These are phyloP conservation scores for Folsomia manolachei DNA, from an alignment of 2,888 invertebrate genomes.

Conservation along the genomic window DNA sequence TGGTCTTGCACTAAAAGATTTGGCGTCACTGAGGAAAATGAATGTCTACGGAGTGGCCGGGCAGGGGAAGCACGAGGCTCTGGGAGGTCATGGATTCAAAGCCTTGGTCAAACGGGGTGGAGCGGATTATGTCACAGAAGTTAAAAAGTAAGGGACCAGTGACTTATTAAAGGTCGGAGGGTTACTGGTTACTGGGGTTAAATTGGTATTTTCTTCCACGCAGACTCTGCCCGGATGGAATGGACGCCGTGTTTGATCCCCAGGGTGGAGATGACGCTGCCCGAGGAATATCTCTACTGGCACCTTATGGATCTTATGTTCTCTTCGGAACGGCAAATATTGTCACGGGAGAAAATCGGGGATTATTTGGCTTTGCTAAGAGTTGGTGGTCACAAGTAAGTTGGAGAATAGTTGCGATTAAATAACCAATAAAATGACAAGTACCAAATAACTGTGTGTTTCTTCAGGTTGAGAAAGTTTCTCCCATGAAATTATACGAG, in stretches of 20 bases:
- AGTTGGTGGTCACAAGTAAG: constrained; percentile 1
- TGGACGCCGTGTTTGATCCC: constrained; percentile 83
- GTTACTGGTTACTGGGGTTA: not conserved
- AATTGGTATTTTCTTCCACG: constrained; percentile 37
- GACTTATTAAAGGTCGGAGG: not conserved
- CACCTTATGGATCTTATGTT: constrained; percentile 84
- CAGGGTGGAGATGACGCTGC: constrained; percentile 85
- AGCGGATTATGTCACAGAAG: constrained; percentile 79
- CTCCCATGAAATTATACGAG: constrained; percentile 81
- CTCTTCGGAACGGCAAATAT: constrained; percentile 84
- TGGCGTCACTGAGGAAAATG: constrained; percentile 61
- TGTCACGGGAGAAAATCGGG: constrained; percentile 86
- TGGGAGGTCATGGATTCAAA: constrained; percentile 68
- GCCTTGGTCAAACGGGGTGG: constrained; percentile 76
- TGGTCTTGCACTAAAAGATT: constrained; percentile 55
- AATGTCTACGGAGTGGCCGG: constrained; percentile 82
- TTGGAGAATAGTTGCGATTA: too few relatives aligned
- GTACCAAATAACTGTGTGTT: not conserved
- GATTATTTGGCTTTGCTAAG: constrained; percentile 78
- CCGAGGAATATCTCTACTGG: constrained; percentile 75
- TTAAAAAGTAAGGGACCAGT: constrained; percentile 68
- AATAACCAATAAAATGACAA: too few relatives aligned
- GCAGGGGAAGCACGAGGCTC: constrained; percentile 77
- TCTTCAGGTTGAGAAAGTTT: constrained; percentile 83
- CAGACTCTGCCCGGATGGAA: constrained; percentile 71